Base-by-base conservation (phyloP, 1,140 invertebrate genomes). In the Batillaria attramentaria region DNA sequence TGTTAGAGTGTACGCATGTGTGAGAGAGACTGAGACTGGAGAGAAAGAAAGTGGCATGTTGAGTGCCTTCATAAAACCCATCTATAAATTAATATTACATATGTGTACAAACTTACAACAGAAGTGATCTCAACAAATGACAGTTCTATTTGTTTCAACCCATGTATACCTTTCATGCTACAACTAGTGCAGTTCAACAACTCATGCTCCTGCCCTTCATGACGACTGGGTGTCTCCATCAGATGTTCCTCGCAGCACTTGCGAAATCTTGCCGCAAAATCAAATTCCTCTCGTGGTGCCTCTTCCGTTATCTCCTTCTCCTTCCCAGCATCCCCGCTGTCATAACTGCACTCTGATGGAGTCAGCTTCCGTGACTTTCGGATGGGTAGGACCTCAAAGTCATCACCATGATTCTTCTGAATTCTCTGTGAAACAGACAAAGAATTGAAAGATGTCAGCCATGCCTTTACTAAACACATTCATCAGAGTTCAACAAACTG, bases 181-280 rank as follows among this genome's bases (percentile, higher is more conserved):
- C 68, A 70, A 42, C 37, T n/a, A 28, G 31, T 37, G 39, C 68
- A 70, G 18, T 42, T 41, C 24, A 70, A n/a, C 68, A 70, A n/a
- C 37, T 70, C 68, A 16, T 39, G 37, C 39, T 70, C 68, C 28
- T 70, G 68, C 4, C 68, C 68, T 10, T 39, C 68, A 24, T 70
- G 68, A 41, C 68, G 68, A 70, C 68, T 70, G 1, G 68, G 68
- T 13, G 31, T 42, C 20, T 70, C 68, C 20, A 28, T 70, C 68
- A 37, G 68, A 41, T 70, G 68, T 20, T 42, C 39, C 10, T 70
- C 68, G 31, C 42, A 42, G 41, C 68, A 70, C 3, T n/a, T 10
- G n/a, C 68, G 35, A 28, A 70, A 70, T 28, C 24, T 60, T 5
- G 4, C 6, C 4, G 6, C 24, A 6, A 60, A 28, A 5, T 28